Conservation (phyloP, 2,888 invertebrate genomes). For the Ormia ochracea region DNA sequence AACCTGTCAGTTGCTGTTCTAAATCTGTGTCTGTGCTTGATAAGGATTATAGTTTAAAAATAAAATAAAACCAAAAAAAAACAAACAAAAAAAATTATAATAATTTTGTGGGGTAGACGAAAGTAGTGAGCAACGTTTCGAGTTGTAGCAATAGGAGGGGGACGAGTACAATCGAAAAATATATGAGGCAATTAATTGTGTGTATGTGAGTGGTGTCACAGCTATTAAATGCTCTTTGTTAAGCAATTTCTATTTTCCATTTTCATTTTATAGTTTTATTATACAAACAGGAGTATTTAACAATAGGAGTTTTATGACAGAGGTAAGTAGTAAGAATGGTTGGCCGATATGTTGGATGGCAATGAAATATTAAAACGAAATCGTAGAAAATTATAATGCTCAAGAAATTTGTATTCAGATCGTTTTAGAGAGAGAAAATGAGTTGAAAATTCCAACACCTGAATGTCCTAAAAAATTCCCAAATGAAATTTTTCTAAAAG, state of each 20-base stretch:
- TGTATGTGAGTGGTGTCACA: conserved; percentile 48
- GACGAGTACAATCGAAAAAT: conserved; percentile 55
- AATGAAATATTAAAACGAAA: background rate
- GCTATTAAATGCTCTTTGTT: conserved; percentile 42
- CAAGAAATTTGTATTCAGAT: background rate
- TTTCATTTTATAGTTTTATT: conserved; percentile 12
- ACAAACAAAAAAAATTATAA: too few species aligned
- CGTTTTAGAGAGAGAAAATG: too few species aligned
- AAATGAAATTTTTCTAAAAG: too few species aligned
- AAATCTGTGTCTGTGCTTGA: conserved; percentile 47
- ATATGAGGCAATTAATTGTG: conserved; percentile 57
- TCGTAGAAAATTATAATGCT: background rate
- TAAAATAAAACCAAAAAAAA: conserved; percentile 8
- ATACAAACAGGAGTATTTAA: background rate
- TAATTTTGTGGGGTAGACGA: background rate
- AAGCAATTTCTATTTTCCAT: conserved; percentile 17
- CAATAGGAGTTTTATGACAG: background rate
- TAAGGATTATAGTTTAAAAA: conserved; percentile 49
- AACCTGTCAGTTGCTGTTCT: conserved; percentile 36
- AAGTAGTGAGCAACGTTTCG: background rate
- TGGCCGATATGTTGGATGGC: background rate
- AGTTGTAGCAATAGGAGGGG: conserved; percentile 28
- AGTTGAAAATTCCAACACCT: too few species aligned
- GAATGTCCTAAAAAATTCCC: too few species aligned
- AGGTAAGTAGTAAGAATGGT: conserved; percentile 1